Evolutionary conservation across 2,888 invertebrate genomes (phyloP), one percentile per base, ranked within the genome.

Genomic region (Parnassius mnemosyne): DNA sequence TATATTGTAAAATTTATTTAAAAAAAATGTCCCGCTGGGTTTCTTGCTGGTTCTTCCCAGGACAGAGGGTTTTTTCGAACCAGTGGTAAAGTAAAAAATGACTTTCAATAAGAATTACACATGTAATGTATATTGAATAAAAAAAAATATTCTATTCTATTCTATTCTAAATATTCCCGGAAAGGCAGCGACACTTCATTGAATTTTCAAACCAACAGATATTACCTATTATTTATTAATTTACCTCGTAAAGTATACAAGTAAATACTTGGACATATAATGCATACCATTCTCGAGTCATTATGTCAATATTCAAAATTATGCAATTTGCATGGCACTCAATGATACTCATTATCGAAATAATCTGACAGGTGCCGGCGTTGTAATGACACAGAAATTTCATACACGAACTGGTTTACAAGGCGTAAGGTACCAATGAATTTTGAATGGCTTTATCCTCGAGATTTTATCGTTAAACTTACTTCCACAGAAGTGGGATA

Each of bases 281-380:
- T 13, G 41, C n/a, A 11, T 9, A 50, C 47, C 59, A 49, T 60
- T 56, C 51, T 43, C 46, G 7, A 46, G 43, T 41, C 25, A 56
- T 59, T 20, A 51, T 52, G 59, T 55, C 49, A 59, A 60, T 59
- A 12, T 49, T 52, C 50, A 58, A 47, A 47, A 65, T 66, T 66
- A 65, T 60, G 65, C 66, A 70, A 71, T 66, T 62, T 63, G 62
- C 63, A 61, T 56, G 63, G 64, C 66, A 61, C 58, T 64, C 66
- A 69, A 70, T 60, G 66, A 63, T 56, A 53, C 11, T 53, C 63
- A 65, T 60, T 72, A 73, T 70, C 66, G 60, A 64, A 69, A 67
- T 70, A 64, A 65, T 65, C 64, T 13, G 60, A 66, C 69, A 73
- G 67, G 71, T 74, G 68, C 66, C 60, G 61, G 49, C 44, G 10